Evolutionary conservation across 2,888 invertebrate species (phyloP).

Genomic region (Arctia plantaginis): DNA sequence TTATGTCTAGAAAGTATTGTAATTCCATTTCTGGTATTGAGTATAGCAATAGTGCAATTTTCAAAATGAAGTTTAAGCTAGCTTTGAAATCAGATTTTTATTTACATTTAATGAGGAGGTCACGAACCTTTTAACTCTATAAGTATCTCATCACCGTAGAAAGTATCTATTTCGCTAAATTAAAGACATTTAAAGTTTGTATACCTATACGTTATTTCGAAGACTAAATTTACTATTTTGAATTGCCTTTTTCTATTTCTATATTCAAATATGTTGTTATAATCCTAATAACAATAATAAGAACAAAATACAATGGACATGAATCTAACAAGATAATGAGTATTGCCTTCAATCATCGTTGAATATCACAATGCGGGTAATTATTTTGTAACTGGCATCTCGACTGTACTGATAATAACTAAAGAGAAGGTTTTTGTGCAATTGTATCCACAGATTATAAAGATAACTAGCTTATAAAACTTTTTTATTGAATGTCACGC

Average conservation of each 20-base stretch:
- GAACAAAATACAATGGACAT: slow-evolving; percentile 1
- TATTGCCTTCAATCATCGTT: slow-evolving; percentile 8
- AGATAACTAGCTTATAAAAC: not conserved
- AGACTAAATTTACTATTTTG: not conserved
- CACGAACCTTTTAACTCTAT: no score
- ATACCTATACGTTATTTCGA: no score
- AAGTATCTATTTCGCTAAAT: no score
- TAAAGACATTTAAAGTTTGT: no score
- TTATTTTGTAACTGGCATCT: slow-evolving; percentile 7
- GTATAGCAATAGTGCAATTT: not conserved
- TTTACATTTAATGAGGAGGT: no score
- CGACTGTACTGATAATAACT: not conserved
- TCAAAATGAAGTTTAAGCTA: not conserved
- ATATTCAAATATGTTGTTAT: not conserved
- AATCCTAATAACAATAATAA: not conserved
- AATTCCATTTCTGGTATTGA: not conserved
- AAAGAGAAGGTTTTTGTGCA: not conserved
- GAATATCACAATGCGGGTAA: slow-evolving; percentile 4
- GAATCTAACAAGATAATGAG: slow-evolving; percentile 8
- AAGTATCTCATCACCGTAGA: no score
- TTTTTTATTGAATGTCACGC: not conserved
- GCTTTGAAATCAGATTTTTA: not conserved
- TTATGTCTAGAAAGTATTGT: not conserved
- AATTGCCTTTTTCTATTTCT: not conserved
- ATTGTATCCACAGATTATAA: slow-evolving; percentile 1